Conservation (phyloP, 2,888 invertebrate species). For the Ophonus ardosiacus region DNA sequence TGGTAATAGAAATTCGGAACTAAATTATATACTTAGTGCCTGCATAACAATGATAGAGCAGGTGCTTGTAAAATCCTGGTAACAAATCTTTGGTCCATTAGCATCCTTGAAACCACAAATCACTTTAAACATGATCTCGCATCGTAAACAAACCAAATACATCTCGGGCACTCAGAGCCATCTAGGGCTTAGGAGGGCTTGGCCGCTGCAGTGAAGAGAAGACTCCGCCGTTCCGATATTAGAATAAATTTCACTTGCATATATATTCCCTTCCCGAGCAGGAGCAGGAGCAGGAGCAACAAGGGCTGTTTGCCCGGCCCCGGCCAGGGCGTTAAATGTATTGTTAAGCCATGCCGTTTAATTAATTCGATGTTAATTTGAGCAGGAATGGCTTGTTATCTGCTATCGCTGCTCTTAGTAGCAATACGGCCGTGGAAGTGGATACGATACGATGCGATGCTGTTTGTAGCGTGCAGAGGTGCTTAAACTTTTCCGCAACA, state of each 20-base stretch:
- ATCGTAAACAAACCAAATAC: conserved; percentile 38
- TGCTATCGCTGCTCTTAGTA: conserved; percentile 48
- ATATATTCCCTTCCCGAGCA: conserved; percentile 10
- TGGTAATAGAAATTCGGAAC: neutral
- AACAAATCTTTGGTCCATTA: conserved; percentile 25
- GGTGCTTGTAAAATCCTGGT: neutral
- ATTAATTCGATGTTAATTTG: conserved; percentile 62
- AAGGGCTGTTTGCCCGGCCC: conserved; percentile 3
- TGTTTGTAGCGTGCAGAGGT: neutral
- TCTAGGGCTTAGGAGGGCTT: conserved; percentile 1
- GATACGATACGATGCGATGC: neutral
- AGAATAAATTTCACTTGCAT: conserved; percentile 60
- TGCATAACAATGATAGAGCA: neutral
- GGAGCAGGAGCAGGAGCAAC: conserved; percentile 4
- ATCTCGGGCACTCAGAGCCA: conserved; percentile 21
- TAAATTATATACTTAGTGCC: too few species aligned
- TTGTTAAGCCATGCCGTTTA: conserved; percentile 59
- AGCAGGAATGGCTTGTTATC: conserved; percentile 45
- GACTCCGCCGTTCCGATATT: conserved; percentile 33
- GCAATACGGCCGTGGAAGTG: conserved; percentile 36
- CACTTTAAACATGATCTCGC: conserved; percentile 31
- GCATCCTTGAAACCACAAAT: conserved; percentile 29
- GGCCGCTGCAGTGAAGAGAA: conserved; percentile 16
- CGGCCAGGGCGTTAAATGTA: conserved; percentile 49
- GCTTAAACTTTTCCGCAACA: neutral